Evolutionary conservation across 2,888 invertebrate genomes (phyloP).

Genomic region (Scelioninae gen. 1): DNA sequence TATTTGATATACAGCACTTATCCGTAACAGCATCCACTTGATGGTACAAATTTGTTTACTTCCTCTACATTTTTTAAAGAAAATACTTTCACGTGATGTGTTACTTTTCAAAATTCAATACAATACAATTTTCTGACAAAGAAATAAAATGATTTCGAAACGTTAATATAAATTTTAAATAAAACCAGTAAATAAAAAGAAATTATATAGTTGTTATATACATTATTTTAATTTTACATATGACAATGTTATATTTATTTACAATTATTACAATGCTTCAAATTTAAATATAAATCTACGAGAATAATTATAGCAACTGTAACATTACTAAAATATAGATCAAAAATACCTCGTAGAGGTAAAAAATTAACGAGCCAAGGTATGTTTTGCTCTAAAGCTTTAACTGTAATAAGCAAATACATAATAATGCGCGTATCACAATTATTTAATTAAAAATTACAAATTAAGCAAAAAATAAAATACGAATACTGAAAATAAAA

Average conservation of each 20-base stretch:
- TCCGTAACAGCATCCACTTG: constrained; percentile 13
- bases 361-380: too few species aligned
- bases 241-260: constrained; percentile 21
- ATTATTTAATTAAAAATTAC: too few species aligned
- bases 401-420: too few species aligned
- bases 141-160: too few species aligned
- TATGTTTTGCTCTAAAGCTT: too few species aligned
- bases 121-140: constrained; percentile 9
- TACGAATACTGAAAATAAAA: too few species aligned
- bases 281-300: constrained; percentile 1
- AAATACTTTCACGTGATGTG: constrained; percentile 17
- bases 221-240: constrained; percentile 15
- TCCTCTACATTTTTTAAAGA: constrained; percentile 26
- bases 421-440: too few species aligned
- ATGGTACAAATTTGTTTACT: constrained; percentile 32
- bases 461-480: too few species aligned
- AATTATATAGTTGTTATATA: constrained; percentile 14
- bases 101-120: constrained; percentile 19
- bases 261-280: constrained; percentile 18
- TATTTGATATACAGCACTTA: constrained; percentile 20
- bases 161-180: constrained; percentile 14
- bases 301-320: constrained; percentile 8
- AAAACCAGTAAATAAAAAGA: constrained; percentile 6
- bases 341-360: too few species aligned
- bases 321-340: too few species aligned